Evolutionary conservation across 1,140 invertebrate genomes (phyloP).

Genomic region (Neodiprion virginianus): DNA sequence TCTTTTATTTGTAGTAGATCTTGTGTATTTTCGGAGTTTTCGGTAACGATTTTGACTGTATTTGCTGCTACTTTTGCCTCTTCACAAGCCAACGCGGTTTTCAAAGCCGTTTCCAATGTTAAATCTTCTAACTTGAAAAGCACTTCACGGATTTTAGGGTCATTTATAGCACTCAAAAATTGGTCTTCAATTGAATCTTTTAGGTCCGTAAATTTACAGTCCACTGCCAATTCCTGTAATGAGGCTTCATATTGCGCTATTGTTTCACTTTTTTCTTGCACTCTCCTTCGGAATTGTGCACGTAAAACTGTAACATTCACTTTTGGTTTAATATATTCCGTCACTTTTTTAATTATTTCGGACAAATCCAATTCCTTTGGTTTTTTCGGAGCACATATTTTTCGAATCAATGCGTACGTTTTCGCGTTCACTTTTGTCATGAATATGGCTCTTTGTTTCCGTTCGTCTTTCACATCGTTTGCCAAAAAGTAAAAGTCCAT

Average conservation of each 20-base stretch:
- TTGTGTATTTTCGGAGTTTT: neutral
- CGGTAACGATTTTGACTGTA: neutral
- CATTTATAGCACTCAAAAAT: neutral
- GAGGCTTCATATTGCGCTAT: neutral
- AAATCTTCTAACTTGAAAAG: neutral
- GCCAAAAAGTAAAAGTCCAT: no score
- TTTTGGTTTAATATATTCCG: neutral
- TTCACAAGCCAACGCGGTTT: neutral
- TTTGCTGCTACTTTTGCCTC: slow-evolving; percentile 11
- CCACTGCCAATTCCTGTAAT: neutral
- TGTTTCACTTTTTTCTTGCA: neutral
- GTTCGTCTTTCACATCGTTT: no score
- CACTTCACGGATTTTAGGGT: neutral
- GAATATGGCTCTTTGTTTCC: neutral
- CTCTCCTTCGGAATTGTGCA: neutral
- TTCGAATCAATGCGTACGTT: neutral
- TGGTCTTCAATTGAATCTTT: neutral
- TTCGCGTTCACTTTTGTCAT: neutral
- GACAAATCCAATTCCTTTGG: neutral
- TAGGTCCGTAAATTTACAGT: neutral
- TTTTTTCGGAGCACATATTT: neutral
- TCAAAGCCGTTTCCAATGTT: neutral
- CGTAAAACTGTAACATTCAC: neutral
- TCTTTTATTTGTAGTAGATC: neutral
- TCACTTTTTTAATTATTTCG: neutral